Evolutionary conservation across 2,888 invertebrate species (phyloP).

Genomic region (Chironomus tentans): DNA sequence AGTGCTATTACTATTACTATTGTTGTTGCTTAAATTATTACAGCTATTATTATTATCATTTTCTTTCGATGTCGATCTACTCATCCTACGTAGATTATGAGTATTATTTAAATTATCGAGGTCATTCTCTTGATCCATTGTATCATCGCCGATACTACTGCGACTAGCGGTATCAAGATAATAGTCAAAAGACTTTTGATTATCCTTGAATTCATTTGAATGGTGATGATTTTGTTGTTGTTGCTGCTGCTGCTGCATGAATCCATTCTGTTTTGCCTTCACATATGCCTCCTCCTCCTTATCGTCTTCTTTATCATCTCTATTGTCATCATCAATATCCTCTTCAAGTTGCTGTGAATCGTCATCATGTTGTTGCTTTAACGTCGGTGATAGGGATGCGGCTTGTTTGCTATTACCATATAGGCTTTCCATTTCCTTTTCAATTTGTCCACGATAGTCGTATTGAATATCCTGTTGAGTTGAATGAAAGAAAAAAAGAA

Average conservation of each 20-base stretch:
- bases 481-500: background rate
- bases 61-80: background rate
- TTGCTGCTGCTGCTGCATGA: constrained; percentile 3
- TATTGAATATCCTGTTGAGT: constrained; percentile 30
- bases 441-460: constrained; percentile 29
- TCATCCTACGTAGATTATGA: background rate
- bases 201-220: constrained; percentile 12
- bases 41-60: background rate
- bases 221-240: no score
- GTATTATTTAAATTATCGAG: constrained; percentile 33
- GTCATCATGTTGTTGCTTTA: background rate
- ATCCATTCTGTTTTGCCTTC: constrained; percentile 27
- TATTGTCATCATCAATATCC: constrained; percentile 34
- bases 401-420: background rate
- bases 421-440: constrained; percentile 24
- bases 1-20: constrained; percentile 33
- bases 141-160: constrained; percentile 38
- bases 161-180: constrained; percentile 42
- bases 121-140: constrained; percentile 38
- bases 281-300: constrained; percentile 34
- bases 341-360: constrained; percentile 32
- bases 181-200: constrained; percentile 39
- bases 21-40: background rate
- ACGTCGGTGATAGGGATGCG: background rate
- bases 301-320: constrained; percentile 32